phyloP scores from a whole-genome alignment of 2,888 invertebrate species.

The Napeogenes sylphis region DNA sequence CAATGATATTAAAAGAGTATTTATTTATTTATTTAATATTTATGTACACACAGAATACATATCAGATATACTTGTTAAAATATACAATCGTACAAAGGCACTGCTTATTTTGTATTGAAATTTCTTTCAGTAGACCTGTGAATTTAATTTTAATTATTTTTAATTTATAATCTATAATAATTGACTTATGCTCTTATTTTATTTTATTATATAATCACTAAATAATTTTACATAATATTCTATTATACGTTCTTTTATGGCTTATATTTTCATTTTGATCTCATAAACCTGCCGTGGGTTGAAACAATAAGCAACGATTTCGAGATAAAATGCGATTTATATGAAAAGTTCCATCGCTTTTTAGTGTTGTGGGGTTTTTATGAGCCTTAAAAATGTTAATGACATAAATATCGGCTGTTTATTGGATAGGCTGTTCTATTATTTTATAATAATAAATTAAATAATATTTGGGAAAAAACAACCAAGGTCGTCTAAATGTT shows the following conservation, averaged over 20 bases:
- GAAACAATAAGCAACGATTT: conserved; percentile 39
- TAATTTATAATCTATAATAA: too few species aligned
- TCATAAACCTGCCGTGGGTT: conserved; percentile 41
- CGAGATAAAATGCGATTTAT: conserved; percentile 40
- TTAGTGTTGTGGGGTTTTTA: background rate
- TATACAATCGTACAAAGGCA: too few species aligned
- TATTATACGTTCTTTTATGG: conserved; percentile 41
- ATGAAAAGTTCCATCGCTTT: conserved; percentile 35
- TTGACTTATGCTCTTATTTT: background rate
- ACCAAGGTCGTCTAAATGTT: too few species aligned
- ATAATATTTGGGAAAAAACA: too few species aligned
- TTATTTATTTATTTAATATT: too few species aligned
- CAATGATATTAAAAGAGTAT: too few species aligned
- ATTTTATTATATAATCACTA: background rate
- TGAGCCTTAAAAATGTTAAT: conserved; percentile 1
- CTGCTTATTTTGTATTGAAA: too few species aligned
- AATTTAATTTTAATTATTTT: too few species aligned
- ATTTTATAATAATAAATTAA: too few species aligned
- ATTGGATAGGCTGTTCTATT: background rate
- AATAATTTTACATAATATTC: conserved; percentile 28
- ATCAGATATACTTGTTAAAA: too few species aligned
- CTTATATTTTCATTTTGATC: conserved; percentile 38
- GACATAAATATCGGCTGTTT: background rate
- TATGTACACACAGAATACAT: too few species aligned
- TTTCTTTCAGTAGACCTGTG: too few species aligned